These are phyloP conservation scores for Chondrosia reniformis DNA, from an alignment of 37 sponge, comb jelly and placozoan species.

Conservation along the genomic window DNA sequence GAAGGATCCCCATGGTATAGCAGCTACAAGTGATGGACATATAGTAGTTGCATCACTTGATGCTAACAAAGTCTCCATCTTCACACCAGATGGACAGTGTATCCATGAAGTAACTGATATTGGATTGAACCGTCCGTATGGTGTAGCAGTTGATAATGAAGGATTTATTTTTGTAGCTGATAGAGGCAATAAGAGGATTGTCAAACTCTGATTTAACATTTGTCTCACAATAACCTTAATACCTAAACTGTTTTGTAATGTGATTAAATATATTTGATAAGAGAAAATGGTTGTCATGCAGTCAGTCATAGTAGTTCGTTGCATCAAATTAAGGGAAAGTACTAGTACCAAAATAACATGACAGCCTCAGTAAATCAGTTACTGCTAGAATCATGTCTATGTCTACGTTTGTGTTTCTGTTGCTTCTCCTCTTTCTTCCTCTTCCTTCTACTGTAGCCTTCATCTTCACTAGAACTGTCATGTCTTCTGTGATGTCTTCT, in stretches of 20 bases:
- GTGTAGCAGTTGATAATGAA: not conserved
- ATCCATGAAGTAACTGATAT: not conserved
- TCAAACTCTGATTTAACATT: too few species aligned
- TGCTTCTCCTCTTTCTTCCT: not conserved
- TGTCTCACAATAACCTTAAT: too few species aligned
- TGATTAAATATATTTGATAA: too few species aligned
- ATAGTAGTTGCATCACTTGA: not conserved
- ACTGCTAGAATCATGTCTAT: slow-evolving; percentile 9
- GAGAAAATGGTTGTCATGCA: too few species aligned
- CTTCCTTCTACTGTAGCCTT: not conserved
- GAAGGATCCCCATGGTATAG: not conserved
- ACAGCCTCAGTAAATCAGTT: too few species aligned
- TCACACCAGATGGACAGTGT: not conserved
- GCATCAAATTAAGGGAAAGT: too few species aligned
- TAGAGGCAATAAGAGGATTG: not conserved
- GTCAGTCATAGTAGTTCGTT: too few species aligned
- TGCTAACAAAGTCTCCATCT: slow-evolving; percentile 5
- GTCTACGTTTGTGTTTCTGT: slow-evolving; percentile 13
- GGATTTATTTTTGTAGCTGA: not conserved
- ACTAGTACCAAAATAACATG: too few species aligned
- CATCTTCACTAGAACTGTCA: not conserved
- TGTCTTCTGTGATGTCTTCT: not conserved
- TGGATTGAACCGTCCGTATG: not conserved
- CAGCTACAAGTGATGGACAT: not conserved
- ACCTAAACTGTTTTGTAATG: too few species aligned